These are phyloP conservation scores for Anoplophora glabripennis DNA, from an alignment of 1,140 invertebrate genomes.

Conservation along the genomic window DNA sequence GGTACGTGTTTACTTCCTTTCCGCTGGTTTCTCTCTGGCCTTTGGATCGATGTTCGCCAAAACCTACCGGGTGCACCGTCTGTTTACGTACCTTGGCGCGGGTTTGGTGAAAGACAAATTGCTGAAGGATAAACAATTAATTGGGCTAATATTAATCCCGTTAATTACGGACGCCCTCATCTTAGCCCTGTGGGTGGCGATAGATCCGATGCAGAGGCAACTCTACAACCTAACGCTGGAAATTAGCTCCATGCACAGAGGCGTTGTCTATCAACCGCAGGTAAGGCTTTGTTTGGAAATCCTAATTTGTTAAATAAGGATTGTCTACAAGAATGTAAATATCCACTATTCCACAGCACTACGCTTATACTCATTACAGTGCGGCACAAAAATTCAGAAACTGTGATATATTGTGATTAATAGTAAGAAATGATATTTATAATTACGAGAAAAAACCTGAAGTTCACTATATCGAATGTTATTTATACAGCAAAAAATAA, in stretches of 20 bases:
- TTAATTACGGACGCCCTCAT: constrained; percentile 76
- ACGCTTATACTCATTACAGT: too few relatives aligned
- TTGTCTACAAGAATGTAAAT: too few relatives aligned
- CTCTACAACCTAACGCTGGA: constrained; percentile 80
- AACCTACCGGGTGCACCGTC: constrained; percentile 82
- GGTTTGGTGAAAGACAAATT: constrained; percentile 63
- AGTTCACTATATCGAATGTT: too few relatives aligned
- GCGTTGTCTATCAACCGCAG: constrained; percentile 84
- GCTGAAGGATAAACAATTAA: constrained; percentile 79
- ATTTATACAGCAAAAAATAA: too few relatives aligned
- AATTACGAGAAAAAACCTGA: too few relatives aligned
- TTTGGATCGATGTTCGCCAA: constrained; percentile 91
- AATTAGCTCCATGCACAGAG: constrained; percentile 69
- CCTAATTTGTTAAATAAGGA: too few relatives aligned
- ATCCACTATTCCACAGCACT: too few relatives aligned
- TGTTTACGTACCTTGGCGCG: constrained; percentile 61
- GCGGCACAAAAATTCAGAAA: too few relatives aligned
- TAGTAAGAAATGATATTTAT: too few relatives aligned
- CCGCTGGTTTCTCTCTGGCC: constrained; percentile 80
- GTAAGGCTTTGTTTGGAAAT: constrained; percentile 49
- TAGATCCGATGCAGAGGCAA: constrained; percentile 82
- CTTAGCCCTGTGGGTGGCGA: constrained; percentile 73
- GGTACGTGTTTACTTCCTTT: constrained; percentile 83
- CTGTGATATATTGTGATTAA: too few relatives aligned
- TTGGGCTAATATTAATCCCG: constrained; percentile 73